phyloP scores from a whole-genome alignment of 1,140 invertebrate genomes.

The Papilio polyxenes region DNA sequence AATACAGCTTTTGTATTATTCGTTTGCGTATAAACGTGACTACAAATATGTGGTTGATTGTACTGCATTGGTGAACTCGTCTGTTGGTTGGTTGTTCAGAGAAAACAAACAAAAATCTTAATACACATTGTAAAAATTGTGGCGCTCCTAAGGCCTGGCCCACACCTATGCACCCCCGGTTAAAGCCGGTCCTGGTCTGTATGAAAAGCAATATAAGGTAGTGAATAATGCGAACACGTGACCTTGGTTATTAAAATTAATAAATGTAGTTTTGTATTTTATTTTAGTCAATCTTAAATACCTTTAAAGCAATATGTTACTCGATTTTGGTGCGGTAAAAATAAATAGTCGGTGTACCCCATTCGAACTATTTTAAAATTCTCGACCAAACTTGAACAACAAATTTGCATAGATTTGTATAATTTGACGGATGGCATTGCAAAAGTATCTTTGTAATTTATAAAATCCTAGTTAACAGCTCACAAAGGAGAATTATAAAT shows the following conservation, averaged over 20 bases:
- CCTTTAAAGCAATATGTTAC: background rate
- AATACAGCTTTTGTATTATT: conserved; percentile 10
- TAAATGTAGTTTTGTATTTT: background rate
- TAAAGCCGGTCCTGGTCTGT: too few species aligned
- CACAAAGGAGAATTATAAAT: conserved; percentile 37
- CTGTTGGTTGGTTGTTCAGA: background rate
- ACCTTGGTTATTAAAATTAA: background rate
- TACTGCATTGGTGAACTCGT: background rate
- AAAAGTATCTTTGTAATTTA: conserved; percentile 27
- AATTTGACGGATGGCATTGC: conserved; percentile 36
- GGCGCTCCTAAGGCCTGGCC: too few species aligned
- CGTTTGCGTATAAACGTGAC: background rate
- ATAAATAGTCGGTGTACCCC: background rate
- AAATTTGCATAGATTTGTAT: conserved; percentile 37
- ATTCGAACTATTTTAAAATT: conserved; percentile 5
- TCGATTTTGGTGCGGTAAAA: background rate
- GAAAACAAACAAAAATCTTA: too few species aligned
- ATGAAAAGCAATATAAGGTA: too few species aligned
- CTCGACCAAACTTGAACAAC: conserved; percentile 12
- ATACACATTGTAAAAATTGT: too few species aligned
- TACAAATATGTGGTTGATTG: background rate
- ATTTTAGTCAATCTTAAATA: background rate
- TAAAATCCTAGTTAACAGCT: conserved; percentile 32
- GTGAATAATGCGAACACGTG: too few species aligned
- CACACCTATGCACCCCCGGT: too few species aligned